Evolutionary conservation across 2,113 vertebrate species (phyloP).

Genomic region (Anser cygnoides): DNA sequence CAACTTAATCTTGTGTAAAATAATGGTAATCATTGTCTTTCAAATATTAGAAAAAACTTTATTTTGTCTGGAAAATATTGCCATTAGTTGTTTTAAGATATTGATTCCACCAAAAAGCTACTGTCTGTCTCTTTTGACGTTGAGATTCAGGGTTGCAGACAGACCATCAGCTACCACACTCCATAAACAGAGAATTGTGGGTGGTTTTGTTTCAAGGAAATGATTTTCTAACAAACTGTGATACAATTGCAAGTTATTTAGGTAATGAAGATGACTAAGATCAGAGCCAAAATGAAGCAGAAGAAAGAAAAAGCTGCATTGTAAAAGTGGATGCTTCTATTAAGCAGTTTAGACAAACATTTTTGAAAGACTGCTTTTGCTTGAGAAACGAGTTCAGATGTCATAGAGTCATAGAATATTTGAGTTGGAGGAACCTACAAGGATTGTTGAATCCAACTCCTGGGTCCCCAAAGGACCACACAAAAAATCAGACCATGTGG

Average conservation of each 20-base stretch:
- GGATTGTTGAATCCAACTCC: no score
- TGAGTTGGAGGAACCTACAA: no score
- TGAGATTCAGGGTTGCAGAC: neutral
- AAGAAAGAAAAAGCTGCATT: neutral
- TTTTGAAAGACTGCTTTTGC: neutral
- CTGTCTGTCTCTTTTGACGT: neutral
- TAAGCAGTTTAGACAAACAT: neutral
- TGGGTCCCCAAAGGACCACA: no score
- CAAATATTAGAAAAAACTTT: neutral
- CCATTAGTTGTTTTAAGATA: neutral
- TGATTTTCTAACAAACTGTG: neutral
- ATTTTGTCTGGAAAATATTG: neutral
- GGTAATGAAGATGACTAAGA: neutral
- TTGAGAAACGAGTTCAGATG: neutral
- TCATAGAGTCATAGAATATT: no score
- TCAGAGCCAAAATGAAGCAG: neutral
- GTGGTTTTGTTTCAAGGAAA: neutral
- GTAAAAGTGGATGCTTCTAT: neutral
- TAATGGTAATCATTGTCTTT: neutral
- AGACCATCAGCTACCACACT: neutral
- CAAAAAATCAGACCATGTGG: no score
- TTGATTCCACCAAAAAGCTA: neutral
- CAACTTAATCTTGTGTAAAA: neutral
- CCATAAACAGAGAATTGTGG: neutral
- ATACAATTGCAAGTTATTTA: constrained; percentile 37